Evolutionary conservation across 2,113 vertebrate genomes (phyloP).

Genomic region (Mesembrinibis cayennensis): DNA sequence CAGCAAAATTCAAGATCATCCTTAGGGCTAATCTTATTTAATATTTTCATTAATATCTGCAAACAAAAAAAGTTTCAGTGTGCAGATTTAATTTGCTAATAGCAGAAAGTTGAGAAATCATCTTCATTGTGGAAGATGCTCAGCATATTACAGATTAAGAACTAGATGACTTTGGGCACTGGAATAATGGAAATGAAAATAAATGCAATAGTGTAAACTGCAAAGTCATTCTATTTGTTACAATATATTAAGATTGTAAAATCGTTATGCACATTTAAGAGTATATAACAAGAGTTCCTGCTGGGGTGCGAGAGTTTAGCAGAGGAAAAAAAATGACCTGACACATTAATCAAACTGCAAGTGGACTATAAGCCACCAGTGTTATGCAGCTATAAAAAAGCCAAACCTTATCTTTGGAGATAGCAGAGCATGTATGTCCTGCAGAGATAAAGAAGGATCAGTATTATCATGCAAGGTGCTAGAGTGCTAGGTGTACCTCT

Average conservation of each 20-base stretch:
- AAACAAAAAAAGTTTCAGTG: not conserved
- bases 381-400: not conserved
- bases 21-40: slow-evolving; percentile 39
- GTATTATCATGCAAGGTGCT: not conserved
- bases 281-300: not conserved
- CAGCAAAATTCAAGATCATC: slow-evolving; percentile 19
- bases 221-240: not conserved
- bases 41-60: slow-evolving; percentile 46
- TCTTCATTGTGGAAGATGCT: not conserved
- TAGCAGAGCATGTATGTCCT: not conserved
- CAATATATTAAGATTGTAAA: not conserved
- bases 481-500: not conserved
- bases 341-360: not conserved
- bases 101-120: not conserved
- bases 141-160: not conserved
- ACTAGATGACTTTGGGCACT: not conserved
- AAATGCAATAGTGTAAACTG: not conserved
- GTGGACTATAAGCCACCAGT: not conserved
- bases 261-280: not conserved
- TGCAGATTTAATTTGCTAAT: slow-evolving; percentile 22
- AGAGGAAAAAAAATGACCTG: not conserved
- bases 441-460: not conserved
- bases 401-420: not conserved
- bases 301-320: not conserved
- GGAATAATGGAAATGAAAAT: slow-evolving; percentile 22